phyloP scores from a whole-genome alignment of 2,888 invertebrate genomes.

The Stomorhina lunata region DNA sequence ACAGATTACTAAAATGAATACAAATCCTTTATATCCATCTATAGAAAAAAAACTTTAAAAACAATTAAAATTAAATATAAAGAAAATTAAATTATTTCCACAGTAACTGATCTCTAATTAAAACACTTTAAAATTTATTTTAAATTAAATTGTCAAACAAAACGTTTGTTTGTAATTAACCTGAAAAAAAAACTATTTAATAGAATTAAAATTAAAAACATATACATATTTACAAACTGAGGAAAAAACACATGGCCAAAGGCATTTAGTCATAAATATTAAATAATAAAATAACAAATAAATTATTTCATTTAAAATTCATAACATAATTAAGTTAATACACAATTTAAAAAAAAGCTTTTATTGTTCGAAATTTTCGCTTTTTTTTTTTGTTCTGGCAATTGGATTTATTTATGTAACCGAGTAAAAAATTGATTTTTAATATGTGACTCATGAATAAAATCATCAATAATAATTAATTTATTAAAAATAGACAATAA shows the following conservation, averaged over 20 bases:
- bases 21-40: no score
- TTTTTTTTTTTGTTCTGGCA: neutral
- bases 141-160: constrained; percentile 29
- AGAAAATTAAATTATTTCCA: no score
- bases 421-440: constrained; percentile 56
- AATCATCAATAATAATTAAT: constrained; percentile 50
- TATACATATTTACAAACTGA: neutral
- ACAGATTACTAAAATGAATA: no score
- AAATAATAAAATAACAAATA: constrained; percentile 46
- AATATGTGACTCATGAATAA: constrained; percentile 55
- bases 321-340: constrained; percentile 48
- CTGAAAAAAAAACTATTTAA: neutral
- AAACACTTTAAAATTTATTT: constrained; percentile 41
- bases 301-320: constrained; percentile 48
- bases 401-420: constrained; percentile 31
- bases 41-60: no score
- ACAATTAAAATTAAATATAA: no score
- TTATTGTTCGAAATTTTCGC: neutral
- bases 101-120: constrained; percentile 41
- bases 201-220: neutral
- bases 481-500: constrained; percentile 21
- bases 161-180: constrained; percentile 24
- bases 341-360: neutral
- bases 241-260: neutral
- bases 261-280: constrained; percentile 12